phyloP scores from a whole-genome alignment of 2,797 vertebrate species.

The Nasua narica region DNA sequence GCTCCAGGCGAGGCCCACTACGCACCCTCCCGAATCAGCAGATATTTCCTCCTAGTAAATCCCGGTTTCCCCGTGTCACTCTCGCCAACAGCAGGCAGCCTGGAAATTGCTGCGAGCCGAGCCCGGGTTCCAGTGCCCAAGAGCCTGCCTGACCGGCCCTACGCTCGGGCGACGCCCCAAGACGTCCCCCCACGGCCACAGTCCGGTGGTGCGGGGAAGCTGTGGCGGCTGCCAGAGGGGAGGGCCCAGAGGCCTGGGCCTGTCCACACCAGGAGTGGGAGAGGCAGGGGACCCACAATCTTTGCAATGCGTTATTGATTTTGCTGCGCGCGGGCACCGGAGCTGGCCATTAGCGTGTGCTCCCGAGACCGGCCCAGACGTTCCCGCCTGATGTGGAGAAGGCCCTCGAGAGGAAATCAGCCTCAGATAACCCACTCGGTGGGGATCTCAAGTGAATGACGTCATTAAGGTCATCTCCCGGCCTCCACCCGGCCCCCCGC shows the following conservation, averaged over 20 bases:
- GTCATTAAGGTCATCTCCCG: background rate
- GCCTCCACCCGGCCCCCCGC: background rate
- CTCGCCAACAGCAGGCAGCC: background rate
- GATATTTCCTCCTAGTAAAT: background rate
- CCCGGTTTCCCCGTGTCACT: background rate
- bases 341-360: background rate
- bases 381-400: background rate
- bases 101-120: background rate
- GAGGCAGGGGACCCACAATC: background rate
- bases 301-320: conserved; percentile 58
- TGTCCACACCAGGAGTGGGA: background rate
- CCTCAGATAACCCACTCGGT: background rate
- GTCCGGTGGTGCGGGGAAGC: background rate
- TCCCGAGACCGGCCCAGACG: background rate
- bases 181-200: background rate
- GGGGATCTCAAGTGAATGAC: background rate
- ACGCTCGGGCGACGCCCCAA: background rate
- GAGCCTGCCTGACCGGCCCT: background rate
- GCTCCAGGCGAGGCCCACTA: background rate
- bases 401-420: background rate
- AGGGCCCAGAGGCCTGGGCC: background rate
- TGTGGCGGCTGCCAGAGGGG: background rate
- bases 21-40: background rate
- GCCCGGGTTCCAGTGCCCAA: background rate
- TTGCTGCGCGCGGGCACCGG: background rate